phyloP scores from a whole-genome alignment of 2,797 vertebrate species.

The Falco naumanni region DNA sequence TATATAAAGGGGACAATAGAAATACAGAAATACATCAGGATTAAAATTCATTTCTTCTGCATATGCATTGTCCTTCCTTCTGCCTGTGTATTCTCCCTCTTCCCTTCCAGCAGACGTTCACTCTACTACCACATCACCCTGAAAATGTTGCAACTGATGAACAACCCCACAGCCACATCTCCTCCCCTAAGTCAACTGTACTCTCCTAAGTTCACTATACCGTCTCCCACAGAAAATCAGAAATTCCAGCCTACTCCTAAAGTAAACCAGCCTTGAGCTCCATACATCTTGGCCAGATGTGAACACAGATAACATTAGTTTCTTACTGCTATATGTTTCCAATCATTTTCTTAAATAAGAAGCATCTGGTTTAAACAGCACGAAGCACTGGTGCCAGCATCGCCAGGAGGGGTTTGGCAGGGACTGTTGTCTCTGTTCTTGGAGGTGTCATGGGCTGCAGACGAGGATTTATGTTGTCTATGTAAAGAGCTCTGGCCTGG shows the following conservation, averaged over 20 bases:
- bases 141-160: background rate
- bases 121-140: background rate
- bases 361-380: slow-evolving; percentile 25
- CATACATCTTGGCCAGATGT: background rate
- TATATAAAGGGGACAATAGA: background rate
- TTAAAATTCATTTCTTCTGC: background rate
- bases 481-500: background rate
- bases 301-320: background rate
- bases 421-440: background rate
- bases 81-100: background rate
- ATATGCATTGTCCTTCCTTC: background rate
- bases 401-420: background rate
- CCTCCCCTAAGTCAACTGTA: background rate
- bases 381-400: background rate
- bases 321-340: background rate
- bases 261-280: background rate
- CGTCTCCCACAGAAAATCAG: background rate
- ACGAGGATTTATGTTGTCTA: background rate
- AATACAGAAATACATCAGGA: background rate
- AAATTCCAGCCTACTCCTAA: background rate
- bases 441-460: background rate
- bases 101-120: background rate
- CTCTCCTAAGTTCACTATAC: background rate
- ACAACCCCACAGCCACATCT: background rate
- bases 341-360: slow-evolving; percentile 21